A percentile compares a stretch with the other conserved stretches of the same genome.
phyloP scores from a whole-genome alignment of 2,113 vertebrate genomes.

The Mobula birostris region DNA sequence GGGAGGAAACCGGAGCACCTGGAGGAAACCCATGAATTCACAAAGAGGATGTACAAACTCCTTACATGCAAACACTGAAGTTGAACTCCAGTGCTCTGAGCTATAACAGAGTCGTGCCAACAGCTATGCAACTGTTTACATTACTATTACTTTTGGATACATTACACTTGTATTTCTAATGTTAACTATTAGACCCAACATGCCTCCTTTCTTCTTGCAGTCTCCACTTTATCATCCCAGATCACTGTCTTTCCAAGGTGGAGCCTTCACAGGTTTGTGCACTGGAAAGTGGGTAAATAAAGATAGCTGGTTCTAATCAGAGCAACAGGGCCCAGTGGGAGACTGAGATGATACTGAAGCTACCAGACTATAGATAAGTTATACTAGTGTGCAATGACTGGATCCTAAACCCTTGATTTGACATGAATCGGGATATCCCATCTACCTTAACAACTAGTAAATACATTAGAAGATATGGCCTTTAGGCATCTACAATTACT shows the following conservation, averaged over 20 bases:
- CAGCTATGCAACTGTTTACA: too few species aligned
- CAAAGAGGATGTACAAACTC: too few species aligned
- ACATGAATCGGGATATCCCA: not conserved
- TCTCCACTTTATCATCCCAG: not conserved
- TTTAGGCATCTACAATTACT: not conserved
- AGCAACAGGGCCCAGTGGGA: not conserved
- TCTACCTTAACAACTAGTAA: not conserved
- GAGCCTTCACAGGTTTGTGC: not conserved
- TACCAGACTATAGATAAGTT: not conserved
- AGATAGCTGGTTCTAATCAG: not conserved
- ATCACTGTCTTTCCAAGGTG: not conserved
- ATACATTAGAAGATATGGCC: not conserved
- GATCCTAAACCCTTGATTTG: not conserved
- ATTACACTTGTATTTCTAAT: too few species aligned
- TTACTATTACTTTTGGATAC: too few species aligned
- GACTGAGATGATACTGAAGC: not conserved
- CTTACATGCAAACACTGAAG: too few species aligned
- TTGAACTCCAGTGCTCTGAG: too few species aligned
- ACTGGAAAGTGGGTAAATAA: not conserved
- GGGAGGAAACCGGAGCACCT: too few species aligned
- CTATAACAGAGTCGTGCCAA: too few species aligned
- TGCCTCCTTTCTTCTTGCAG: too few species aligned
- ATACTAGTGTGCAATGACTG: not conserved
- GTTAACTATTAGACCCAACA: not conserved
- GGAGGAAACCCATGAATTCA: too few species aligned